These are phyloP conservation scores for Peromyscus polionotus DNA, from an alignment of 2,113 vertebrate genomes.

Conservation along the genomic window DNA sequence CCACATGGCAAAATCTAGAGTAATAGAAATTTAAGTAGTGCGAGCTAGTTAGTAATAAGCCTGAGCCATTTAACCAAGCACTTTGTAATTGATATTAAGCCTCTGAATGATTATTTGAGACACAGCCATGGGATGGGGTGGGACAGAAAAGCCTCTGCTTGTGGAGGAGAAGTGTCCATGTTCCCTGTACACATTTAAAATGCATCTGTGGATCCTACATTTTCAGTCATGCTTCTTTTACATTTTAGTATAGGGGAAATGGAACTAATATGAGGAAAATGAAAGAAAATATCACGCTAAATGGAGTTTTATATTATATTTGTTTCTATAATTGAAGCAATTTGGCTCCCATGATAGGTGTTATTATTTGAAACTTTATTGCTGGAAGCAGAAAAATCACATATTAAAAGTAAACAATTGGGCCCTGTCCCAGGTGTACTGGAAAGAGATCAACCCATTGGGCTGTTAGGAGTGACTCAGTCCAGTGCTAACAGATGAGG, in stretches of 20 bases:
- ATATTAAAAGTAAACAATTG: not conserved
- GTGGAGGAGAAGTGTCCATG: not conserved
- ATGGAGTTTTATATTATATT: not conserved
- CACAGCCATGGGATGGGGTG: too few relatives aligned
- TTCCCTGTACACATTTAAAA: not conserved
- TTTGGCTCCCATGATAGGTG: not conserved
- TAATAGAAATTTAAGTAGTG: too few relatives aligned
- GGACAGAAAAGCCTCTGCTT: too few relatives aligned
- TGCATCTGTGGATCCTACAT: not conserved
- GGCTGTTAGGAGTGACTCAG: not conserved
- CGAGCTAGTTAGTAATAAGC: too few relatives aligned
- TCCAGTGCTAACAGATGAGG: not conserved
- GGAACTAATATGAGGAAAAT: not conserved
- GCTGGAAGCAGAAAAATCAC: not conserved
- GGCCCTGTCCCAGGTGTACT: fast-evolving
- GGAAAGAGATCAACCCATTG: not conserved
- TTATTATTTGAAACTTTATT: conserved; percentile 21
- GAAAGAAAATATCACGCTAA: not conserved
- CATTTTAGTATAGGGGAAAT: not conserved
- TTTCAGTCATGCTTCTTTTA: not conserved
- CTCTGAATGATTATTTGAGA: too few relatives aligned
- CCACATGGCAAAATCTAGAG: too few relatives aligned
- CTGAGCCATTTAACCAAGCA: too few relatives aligned
- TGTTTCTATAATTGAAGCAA: not conserved
- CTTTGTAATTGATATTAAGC: too few relatives aligned